Percentiles rank a stretch among this genome's conserved stretches.
These are phyloP conservation scores for Dryobotodes eremita DNA, from an alignment of 2,888 invertebrate species.

Conservation along the genomic window DNA sequence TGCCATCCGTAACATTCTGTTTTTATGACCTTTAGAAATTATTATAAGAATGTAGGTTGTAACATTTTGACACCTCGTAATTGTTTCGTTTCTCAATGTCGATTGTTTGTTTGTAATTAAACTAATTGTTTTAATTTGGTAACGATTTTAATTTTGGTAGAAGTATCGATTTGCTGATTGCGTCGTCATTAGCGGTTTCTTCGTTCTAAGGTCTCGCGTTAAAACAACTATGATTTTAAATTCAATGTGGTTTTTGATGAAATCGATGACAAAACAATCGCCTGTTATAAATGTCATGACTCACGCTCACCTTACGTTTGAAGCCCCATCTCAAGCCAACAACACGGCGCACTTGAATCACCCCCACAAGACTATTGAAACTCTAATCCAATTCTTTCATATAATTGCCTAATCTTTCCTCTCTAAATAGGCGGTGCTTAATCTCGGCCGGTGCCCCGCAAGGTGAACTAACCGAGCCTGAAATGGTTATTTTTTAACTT, in stretches of 20 bases:
- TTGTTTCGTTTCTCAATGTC: conserved; percentile 62
- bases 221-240: neutral
- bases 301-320: neutral
- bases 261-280: neutral
- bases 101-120: conserved; percentile 61
- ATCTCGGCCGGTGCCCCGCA: conserved; percentile 73
- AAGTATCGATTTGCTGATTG: conserved; percentile 62
- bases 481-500: conserved; percentile 87
- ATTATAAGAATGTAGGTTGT: conserved; percentile 61
- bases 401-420: conserved; percentile 87
- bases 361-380: conserved; percentile 69
- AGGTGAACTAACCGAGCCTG: conserved; percentile 86
- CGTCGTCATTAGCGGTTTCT: conserved; percentile 40
- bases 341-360: conserved; percentile 57
- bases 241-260: neutral
- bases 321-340: conserved; percentile 25
- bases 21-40: conserved; percentile 66
- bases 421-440: conserved; percentile 80
- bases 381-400: conserved; percentile 80
- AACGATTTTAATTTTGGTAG: conserved; percentile 56
- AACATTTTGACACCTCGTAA: conserved; percentile 65
- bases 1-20: conserved; percentile 61
- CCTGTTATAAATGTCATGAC: neutral
- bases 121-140: conserved; percentile 66
- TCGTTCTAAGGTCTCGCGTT: conserved; percentile 11